Conservation (phyloP, 2,797 vertebrate genomes). For the Rhinogobio ventralis region DNA sequence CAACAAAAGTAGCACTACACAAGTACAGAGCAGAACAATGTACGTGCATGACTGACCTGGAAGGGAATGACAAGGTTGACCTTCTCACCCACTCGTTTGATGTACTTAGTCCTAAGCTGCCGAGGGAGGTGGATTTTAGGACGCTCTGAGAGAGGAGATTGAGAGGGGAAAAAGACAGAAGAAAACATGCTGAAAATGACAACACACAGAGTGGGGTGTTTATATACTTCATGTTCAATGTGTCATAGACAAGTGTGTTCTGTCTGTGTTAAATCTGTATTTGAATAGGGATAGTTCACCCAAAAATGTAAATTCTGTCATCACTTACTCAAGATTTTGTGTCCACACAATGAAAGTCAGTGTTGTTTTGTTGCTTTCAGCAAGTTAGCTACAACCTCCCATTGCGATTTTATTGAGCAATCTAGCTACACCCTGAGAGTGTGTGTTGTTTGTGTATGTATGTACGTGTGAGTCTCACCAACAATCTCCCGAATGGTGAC, state of each 20-base stretch:
- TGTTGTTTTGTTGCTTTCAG: not conserved
- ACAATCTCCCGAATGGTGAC: conserved; percentile 88
- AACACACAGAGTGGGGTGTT: not conserved
- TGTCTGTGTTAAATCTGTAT: not conserved
- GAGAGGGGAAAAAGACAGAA: conserved; percentile 7
- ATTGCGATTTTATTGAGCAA: not conserved
- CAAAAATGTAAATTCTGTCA: not conserved
- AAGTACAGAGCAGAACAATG: not conserved
- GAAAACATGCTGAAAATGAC: conserved; percentile 5
- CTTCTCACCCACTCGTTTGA: conserved; percentile 84
- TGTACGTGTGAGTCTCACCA: conserved; percentile 73
- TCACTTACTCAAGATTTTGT: not conserved
- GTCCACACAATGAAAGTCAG: not conserved
- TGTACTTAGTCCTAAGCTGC: conserved; percentile 84
- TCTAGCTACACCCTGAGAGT: not conserved
- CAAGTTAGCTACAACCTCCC: no score
- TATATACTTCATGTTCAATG: not conserved
- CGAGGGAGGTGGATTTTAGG: conserved; percentile 91
- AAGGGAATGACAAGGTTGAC: conserved; percentile 91
- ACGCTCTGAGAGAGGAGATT: conserved; percentile 74
- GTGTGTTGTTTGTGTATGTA: not conserved
- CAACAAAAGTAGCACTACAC: not conserved
- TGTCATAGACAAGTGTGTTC: not conserved
- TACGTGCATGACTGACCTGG: conserved; percentile 77
- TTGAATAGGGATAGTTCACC: not conserved